Evolutionary conservation across 2,888 invertebrate genomes (phyloP).

Genomic region (Ernsta delagoae): DNA sequence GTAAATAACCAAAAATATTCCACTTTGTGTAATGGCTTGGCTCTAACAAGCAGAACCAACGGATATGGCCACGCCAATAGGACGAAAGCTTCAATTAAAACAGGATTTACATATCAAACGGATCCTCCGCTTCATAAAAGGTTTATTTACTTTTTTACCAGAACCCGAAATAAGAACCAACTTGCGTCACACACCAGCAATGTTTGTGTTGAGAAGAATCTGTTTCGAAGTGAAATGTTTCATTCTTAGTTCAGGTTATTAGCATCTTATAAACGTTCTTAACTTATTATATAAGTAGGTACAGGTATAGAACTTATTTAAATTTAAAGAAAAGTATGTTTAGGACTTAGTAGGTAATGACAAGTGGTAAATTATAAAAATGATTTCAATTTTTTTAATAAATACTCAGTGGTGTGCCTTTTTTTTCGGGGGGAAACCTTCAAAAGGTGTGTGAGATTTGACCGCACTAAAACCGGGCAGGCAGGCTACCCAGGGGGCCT

Average conservation of each 20-base stretch:
- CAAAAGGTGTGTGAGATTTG: too few relatives aligned
- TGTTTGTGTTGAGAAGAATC: conserved; percentile 12
- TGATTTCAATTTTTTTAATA: too few relatives aligned
- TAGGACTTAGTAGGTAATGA: too few relatives aligned
- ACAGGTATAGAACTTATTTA: too few relatives aligned
- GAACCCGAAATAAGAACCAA: conserved; percentile 27
- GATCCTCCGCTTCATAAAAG: conserved; percentile 3
- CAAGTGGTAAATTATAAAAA: too few relatives aligned
- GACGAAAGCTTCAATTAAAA: conserved; percentile 8
- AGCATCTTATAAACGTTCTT: conserved; percentile 4
- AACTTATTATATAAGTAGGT: neutral
- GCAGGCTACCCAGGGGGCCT: too few relatives aligned
- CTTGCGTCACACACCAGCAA: conserved; percentile 15
- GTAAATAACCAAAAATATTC: too few relatives aligned
- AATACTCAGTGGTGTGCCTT: too few relatives aligned
- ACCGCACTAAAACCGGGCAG: too few relatives aligned
- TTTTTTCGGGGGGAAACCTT: too few relatives aligned
- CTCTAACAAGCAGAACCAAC: neutral
- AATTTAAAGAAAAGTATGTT: too few relatives aligned
- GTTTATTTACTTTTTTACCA: conserved; percentile 25
- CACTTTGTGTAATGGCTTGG: neutral
- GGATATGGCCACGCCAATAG: conserved; percentile 7
- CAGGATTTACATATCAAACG: conserved; percentile 15
- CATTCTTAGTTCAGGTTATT: conserved; percentile 5
- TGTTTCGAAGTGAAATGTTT: conserved; percentile 15